Evolutionary conservation across 1,140 invertebrate species (phyloP).

Genomic region (Drosophila bocqueti): DNA sequence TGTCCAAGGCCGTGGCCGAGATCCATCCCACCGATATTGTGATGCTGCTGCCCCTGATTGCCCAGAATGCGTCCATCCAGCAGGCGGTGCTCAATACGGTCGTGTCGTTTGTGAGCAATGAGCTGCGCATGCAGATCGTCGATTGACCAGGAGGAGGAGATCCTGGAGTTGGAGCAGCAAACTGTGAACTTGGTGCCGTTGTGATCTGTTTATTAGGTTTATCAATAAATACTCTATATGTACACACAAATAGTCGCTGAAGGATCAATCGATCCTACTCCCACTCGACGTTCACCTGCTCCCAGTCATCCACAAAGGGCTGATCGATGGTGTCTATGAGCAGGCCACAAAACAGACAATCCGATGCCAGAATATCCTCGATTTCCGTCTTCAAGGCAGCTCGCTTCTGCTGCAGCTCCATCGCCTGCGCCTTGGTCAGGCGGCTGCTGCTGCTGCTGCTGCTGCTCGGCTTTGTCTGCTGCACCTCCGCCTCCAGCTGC

Average conservation of each 20-base stretch:
- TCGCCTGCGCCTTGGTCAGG: slow-evolving; percentile 78
- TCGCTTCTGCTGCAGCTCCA: slow-evolving; percentile 86
- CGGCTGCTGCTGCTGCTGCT: slow-evolving; percentile 37
- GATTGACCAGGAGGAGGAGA: slow-evolving; percentile 54
- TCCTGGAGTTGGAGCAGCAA: not conserved
- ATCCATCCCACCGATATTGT: slow-evolving; percentile 71
- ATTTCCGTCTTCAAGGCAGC: slow-evolving; percentile 92
- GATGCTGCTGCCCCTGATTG: slow-evolving; percentile 69
- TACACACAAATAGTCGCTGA: slow-evolving; percentile 3
- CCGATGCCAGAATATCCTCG: slow-evolving; percentile 95
- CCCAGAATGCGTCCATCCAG: slow-evolving; percentile 67
- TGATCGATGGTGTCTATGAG: slow-evolving; percentile 96
- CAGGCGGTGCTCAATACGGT: slow-evolving; percentile 72
- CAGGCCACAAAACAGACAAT: slow-evolving; percentile 97
- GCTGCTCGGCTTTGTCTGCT: slow-evolving; percentile 42
- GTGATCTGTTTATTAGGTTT: slow-evolving; percentile 51
- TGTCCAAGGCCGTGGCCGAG: slow-evolving; percentile 62
- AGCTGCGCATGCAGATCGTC: slow-evolving; percentile 75
- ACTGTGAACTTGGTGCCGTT: slow-evolving; percentile 4
- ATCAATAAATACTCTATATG: slow-evolving; percentile 62
- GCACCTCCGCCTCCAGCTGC: slow-evolving; percentile 87
- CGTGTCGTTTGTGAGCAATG: slow-evolving; percentile 70
- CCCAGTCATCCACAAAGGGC: slow-evolving; percentile 94
- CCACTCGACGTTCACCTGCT: slow-evolving; percentile 93
- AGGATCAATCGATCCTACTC: slow-evolving; percentile 85